Conservation (phyloP, 2,113 vertebrate species). For the Oxyruncus cristatus region DNA sequence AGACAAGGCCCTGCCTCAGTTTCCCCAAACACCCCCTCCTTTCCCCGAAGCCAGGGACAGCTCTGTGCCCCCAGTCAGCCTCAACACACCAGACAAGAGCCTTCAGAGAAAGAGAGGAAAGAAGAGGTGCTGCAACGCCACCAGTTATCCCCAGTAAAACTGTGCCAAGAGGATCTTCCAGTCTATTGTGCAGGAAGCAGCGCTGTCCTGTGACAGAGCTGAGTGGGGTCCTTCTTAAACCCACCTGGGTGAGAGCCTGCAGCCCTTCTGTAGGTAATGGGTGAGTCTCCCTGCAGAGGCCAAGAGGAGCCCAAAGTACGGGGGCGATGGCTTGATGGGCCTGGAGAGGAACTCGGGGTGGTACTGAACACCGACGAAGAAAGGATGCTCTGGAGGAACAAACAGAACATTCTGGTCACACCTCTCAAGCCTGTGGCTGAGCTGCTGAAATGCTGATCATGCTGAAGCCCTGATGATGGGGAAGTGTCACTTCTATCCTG, state of each 20-base stretch:
- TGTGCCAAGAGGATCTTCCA: not conserved
- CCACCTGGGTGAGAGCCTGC: slow-evolving; percentile 90
- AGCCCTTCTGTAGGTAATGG: slow-evolving; percentile 89
- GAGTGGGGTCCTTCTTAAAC: not conserved
- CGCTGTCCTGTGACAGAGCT: not conserved
- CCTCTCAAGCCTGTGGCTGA: not conserved
- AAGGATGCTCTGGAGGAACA: slow-evolving; percentile 84
- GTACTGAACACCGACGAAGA: slow-evolving; percentile 94
- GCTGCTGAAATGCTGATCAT: not conserved
- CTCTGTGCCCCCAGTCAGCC: not conserved
- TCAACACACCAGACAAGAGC: not conserved
- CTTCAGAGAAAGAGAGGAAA: not conserved
- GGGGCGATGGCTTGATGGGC: slow-evolving; percentile 94
- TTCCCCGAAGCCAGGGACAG: not conserved
- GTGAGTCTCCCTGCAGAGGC: slow-evolving; percentile 87
- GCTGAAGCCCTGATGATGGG: accelerated
- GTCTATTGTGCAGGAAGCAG: not conserved
- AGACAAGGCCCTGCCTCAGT: not conserved
- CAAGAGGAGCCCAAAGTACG: slow-evolving; percentile 90
- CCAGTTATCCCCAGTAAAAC: not conserved
- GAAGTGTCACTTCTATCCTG: not conserved
- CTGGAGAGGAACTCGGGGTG: slow-evolving; percentile 96
- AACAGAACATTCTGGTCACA: not conserved
- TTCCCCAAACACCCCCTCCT: too few species aligned
- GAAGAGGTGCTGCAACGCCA: not conserved